Conservation (phyloP, 1,140 invertebrate genomes). For the Drosophila rufa region DNA sequence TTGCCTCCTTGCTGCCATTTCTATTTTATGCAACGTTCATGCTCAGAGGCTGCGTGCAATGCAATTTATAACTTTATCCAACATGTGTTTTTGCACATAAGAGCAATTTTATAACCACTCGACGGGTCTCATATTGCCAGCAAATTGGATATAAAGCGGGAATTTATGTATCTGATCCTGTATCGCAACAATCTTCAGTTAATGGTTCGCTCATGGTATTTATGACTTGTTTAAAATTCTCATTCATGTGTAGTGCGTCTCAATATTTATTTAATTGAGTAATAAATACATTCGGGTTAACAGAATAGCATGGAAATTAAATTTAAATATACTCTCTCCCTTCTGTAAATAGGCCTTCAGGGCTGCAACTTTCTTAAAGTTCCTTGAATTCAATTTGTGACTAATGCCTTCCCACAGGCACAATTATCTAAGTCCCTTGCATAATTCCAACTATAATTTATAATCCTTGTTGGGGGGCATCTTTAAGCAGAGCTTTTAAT, state of each 20-base stretch:
- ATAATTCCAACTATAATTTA: constrained; percentile 30
- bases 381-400: constrained; percentile 1
- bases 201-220: constrained; percentile 8
- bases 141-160: constrained; percentile 12
- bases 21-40: constrained; percentile 4
- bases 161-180: constrained; percentile 10
- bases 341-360: neutral
- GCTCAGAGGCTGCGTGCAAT: neutral
- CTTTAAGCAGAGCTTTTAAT: constrained; percentile 50
- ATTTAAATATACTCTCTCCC: neutral
- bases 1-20: neutral
- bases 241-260: neutral
- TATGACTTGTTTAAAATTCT: constrained; percentile 8
- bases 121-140: neutral
- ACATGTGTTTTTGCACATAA: constrained; percentile 11
- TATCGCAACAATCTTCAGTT: neutral
- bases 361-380: neutral
- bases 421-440: constrained; percentile 21
- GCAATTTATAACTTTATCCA: constrained; percentile 13
- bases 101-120: constrained; percentile 10
- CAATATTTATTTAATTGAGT: constrained; percentile 5
- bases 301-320: neutral
- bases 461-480: constrained; percentile 26
- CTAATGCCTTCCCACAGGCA: neutral
- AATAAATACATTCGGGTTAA: neutral